Evolutionary conservation across 1,140 invertebrate species (phyloP).

Genomic region (Bombus impatiens): DNA sequence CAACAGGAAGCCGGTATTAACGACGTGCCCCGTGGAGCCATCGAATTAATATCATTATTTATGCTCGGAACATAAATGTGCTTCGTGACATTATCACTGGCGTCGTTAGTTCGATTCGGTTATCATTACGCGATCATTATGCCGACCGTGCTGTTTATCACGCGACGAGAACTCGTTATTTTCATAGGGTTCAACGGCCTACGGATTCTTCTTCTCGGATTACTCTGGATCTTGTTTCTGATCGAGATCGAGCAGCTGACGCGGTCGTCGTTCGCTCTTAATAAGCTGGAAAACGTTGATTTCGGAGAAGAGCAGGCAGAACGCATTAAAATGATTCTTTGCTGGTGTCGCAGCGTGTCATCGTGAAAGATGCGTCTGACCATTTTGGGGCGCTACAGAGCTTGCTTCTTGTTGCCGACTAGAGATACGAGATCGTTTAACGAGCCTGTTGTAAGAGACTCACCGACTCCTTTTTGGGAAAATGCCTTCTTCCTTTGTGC

Average conservation of each 20-base stretch:
- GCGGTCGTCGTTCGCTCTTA: conserved; percentile 57
- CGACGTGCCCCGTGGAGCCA: conserved; percentile 59
- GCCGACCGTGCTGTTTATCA: conserved; percentile 48
- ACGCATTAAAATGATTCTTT: conserved; percentile 14
- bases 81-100: conserved; percentile 61
- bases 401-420: too few relatives aligned
- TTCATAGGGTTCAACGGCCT: background rate
- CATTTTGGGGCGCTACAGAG: conserved; percentile 2
- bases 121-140: conserved; percentile 67
- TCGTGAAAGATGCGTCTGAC: conserved; percentile 14
- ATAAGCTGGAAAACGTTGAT: conserved; percentile 56
- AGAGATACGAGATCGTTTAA: conserved; percentile 26
- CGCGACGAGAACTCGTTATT: conserved; percentile 56
- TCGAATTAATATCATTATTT: conserved; percentile 75
- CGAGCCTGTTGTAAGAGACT: background rate
- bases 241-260: conserved; percentile 47
- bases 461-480: background rate
- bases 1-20: conserved; percentile 51
- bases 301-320: background rate
- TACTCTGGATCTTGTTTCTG: conserved; percentile 52
- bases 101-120: conserved; percentile 64
- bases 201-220: conserved; percentile 45
- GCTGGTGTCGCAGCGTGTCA: background rate
- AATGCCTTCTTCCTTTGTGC: background rate
- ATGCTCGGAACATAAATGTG: conserved; percentile 47